These are phyloP conservation scores for Aricia agestis DNA, from an alignment of 1,140 invertebrate genomes.

Conservation along the genomic window DNA sequence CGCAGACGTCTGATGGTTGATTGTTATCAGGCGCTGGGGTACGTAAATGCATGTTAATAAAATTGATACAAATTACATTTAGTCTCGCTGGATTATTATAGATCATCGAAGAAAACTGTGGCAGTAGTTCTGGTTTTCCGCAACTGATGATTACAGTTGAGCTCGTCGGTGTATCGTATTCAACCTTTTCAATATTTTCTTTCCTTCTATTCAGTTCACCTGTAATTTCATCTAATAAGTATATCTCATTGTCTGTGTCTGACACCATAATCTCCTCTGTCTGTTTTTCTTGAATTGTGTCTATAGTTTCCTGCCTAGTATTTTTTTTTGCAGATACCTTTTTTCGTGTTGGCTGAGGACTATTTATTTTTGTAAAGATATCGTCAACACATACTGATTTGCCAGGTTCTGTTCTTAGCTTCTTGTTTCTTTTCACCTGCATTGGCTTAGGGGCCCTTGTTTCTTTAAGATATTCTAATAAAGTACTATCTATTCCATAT, in stretches of 20 bases:
- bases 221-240: constrained; percentile 13
- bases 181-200: not conserved
- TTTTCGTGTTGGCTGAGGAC: no score
- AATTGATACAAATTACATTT: constrained; percentile 9
- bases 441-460: not conserved
- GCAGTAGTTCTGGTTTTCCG: not conserved
- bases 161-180: no score
- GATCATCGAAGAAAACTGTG: not conserved
- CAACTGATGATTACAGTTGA: not conserved
- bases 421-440: no score
- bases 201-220: not conserved
- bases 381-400: no score
- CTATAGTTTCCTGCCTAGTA: not conserved
- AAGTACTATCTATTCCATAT: not conserved
- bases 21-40: not conserved
- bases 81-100: constrained; percentile 8
- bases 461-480: not conserved
- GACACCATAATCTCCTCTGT: constrained; percentile 8
- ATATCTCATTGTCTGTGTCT: constrained; percentile 8
- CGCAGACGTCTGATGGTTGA: constrained; percentile 8
- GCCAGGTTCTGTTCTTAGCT: no score
- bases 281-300: constrained; percentile 11
- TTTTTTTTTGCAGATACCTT: no score
- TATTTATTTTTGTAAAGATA: no score
- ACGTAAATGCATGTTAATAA: constrained; percentile 10